These are phyloP conservation scores for Cryptophagus acutangulus DNA, from an alignment of 2,888 invertebrate genomes.

Conservation along the genomic window DNA sequence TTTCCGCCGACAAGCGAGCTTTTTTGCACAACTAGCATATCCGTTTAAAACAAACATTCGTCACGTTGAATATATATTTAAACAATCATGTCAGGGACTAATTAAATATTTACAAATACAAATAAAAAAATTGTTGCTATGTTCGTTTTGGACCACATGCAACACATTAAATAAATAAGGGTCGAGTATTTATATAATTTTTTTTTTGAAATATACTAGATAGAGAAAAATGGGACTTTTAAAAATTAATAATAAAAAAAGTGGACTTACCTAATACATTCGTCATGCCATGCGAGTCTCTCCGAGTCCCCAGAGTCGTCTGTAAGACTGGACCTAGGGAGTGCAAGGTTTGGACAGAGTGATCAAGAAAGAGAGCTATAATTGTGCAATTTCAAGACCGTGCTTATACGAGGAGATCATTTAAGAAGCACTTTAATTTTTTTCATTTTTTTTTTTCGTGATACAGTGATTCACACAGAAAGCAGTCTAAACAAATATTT, in stretches of 20 bases:
- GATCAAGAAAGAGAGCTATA: constrained; percentile 37
- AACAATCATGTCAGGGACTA: too few species aligned
- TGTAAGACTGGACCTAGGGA: constrained; percentile 48
- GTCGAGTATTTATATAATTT: neutral
- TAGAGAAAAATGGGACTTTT: constrained; percentile 7
- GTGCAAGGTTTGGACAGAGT: constrained; percentile 47
- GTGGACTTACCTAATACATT: constrained; percentile 60
- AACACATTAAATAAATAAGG: constrained; percentile 4
- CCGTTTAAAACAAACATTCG: too few species aligned
- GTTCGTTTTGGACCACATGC: constrained; percentile 6
- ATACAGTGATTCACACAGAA: constrained; percentile 27
- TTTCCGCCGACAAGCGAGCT: too few species aligned
- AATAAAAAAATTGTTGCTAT: too few species aligned
- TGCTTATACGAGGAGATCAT: too few species aligned
- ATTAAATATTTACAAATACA: too few species aligned
- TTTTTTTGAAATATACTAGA: constrained; percentile 5
- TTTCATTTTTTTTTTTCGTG: too few species aligned
- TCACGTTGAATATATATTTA: too few species aligned
- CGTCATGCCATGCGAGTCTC: constrained; percentile 59
- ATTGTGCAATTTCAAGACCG: constrained; percentile 37
- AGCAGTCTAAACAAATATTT: constrained; percentile 26
- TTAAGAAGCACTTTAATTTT: too few species aligned
- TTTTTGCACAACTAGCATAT: too few species aligned
- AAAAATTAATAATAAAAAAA: constrained; percentile 13
- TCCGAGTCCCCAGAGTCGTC: constrained; percentile 46